A percentile compares a stretch with the other conserved stretches of the same genome.
These are phyloP conservation scores for Oasisia sp. DNA, from an alignment of 2,888 invertebrate genomes.

Conservation along the genomic window DNA sequence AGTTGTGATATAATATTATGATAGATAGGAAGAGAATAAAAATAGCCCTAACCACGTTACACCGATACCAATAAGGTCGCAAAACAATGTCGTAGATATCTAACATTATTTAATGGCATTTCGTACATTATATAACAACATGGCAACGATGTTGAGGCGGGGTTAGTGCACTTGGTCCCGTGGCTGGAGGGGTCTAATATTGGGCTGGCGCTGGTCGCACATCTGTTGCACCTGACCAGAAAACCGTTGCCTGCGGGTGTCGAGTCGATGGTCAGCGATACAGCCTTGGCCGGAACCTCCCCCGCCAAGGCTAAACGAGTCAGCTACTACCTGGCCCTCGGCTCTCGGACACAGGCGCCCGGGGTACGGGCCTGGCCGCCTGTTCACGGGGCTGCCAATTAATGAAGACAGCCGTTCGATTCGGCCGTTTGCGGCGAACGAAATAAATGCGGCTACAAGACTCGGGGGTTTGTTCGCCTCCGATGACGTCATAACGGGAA, in stretches of 20 bases:
- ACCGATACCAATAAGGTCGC: too few species aligned
- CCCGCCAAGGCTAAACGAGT: neutral
- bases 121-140: neutral
- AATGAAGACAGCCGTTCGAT: slow-evolving; percentile 5
- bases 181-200: neutral
- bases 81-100: too few species aligned
- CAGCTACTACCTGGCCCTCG: neutral
- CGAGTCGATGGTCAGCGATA: neutral
- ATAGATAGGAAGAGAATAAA: too few species aligned
- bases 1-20: too few species aligned
- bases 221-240: neutral
- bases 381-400: neutral
- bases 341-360: neutral
- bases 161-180: neutral
- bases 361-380: neutral
- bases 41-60: too few species aligned
- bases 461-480: neutral
- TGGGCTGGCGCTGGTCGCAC: neutral
- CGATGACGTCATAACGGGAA: neutral
- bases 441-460: slow-evolving; percentile 6
- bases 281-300: neutral
- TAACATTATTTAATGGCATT: too few species aligned
- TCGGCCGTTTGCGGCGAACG: slow-evolving; percentile 1
- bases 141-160: neutral
- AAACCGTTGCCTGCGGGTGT: neutral